Conservation (phyloP, 2,888 invertebrate species). For the Dolichopus griseipennis region DNA sequence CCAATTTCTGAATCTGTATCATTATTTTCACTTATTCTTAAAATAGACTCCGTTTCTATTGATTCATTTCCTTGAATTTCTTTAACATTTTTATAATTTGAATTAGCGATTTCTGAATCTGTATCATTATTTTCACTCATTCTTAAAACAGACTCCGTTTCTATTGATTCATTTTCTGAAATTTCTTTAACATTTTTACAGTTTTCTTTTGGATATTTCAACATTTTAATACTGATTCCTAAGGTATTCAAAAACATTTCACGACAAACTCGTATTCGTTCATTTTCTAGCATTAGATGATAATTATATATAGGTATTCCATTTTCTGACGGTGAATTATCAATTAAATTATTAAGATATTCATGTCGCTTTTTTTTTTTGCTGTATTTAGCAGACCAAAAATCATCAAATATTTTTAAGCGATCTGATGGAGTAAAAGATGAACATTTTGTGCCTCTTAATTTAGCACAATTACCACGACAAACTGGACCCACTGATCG, state of each 20-base stretch:
- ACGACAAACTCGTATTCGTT: background rate
- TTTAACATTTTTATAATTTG: too few species aligned
- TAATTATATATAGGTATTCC: background rate
- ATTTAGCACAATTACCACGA: background rate
- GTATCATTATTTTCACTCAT: too few species aligned
- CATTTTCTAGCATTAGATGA: background rate
- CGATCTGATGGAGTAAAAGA: background rate
- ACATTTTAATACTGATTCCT: constrained; percentile 3
- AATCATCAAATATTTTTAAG: background rate
- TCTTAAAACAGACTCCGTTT: too few species aligned
- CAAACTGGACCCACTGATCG: background rate
- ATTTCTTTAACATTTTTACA: too few species aligned
- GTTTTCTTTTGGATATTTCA: background rate
- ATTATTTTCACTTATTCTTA: background rate
- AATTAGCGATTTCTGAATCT: too few species aligned
- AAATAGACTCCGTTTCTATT: too few species aligned
- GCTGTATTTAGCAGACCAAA: background rate
- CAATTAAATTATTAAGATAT: background rate
- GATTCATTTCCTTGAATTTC: background rate
- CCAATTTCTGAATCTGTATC: background rate
- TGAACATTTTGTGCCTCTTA: background rate
- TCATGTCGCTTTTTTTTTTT: background rate
- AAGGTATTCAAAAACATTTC: background rate
- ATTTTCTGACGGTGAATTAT: background rate
- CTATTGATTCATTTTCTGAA: too few species aligned